Conservation (phyloP, 92 coral and sea anemone species). For the Chrysogorgia sp. region DNA sequence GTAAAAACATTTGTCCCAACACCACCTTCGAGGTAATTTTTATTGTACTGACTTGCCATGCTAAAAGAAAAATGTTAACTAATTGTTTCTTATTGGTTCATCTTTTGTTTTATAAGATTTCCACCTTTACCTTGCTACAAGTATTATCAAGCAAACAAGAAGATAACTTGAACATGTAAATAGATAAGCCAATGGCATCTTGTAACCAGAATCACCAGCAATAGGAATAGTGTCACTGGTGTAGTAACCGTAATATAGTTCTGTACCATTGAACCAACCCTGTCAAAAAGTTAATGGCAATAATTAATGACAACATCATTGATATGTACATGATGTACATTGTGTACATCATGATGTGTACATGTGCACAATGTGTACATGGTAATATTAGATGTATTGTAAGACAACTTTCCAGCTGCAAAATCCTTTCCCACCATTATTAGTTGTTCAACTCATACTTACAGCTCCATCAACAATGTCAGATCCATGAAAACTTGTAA, state of each 20-base stretch:
- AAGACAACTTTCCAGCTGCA: too few relatives aligned
- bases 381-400: too few relatives aligned
- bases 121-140: slow-evolving; percentile 76
- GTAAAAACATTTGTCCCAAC: slow-evolving; percentile 71
- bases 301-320: too few relatives aligned
- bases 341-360: too few relatives aligned
- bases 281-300: too few relatives aligned
- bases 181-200: slow-evolving; percentile 89
- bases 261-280: slow-evolving; percentile 88
- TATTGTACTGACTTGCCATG: slow-evolving; percentile 90
- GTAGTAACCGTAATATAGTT: slow-evolving; percentile 83
- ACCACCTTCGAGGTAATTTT: slow-evolving; percentile 89
- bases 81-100: neutral
- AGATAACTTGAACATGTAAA: slow-evolving; percentile 86
- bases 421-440: too few relatives aligned
- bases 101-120: neutral
- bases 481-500: slow-evolving; percentile 67
- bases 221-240: slow-evolving; percentile 69
- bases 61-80: slow-evolving; percentile 38
- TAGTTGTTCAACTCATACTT: neutral
- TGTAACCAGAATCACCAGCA: slow-evolving; percentile 59
- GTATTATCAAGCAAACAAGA: slow-evolving; percentile 73
- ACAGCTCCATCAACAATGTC: slow-evolving; percentile 93
- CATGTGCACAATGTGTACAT: too few relatives aligned
- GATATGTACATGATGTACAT: neutral